These are phyloP conservation scores for Micropterix aruncella DNA, from an alignment of 2,888 invertebrate genomes.

Conservation along the genomic window DNA sequence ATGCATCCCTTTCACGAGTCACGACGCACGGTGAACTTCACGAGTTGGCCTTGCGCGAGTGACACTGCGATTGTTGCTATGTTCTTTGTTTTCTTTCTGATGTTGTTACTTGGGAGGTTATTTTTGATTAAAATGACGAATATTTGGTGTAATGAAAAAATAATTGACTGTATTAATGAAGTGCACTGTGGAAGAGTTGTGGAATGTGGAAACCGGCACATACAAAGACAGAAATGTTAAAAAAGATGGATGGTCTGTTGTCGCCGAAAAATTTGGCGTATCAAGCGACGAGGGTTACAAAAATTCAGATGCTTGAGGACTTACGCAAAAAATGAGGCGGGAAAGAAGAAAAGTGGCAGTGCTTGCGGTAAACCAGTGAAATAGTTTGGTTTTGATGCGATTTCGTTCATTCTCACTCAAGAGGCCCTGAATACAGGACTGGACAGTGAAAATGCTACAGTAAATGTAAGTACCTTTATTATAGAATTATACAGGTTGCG, in stretches of 20 bases:
- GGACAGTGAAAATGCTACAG: constrained; percentile 6
- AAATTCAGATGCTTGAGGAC: not conserved
- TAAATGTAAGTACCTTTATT: constrained; percentile 5
- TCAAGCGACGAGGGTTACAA: not conserved
- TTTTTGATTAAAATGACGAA: no score
- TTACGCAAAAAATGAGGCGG: not conserved
- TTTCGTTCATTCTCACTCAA: not conserved
- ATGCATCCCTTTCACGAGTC: not conserved
- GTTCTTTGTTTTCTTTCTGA: no score
- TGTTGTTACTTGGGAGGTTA: no score
- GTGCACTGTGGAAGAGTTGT: no score
- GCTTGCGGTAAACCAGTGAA: not conserved
- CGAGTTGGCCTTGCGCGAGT: no score
- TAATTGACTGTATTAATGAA: no score
- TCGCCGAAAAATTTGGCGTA: not conserved
- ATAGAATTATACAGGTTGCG: constrained; percentile 5
- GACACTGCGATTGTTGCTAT: no score
- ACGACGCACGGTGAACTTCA: no score
- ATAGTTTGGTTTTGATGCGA: not conserved
- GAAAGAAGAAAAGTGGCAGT: not conserved
- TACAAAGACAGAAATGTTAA: constrained; percentile 11
- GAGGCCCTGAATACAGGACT: constrained; percentile 13
- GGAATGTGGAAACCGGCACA: no score
- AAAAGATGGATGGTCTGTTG: constrained; percentile 12
- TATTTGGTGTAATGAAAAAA: no score